These are phyloP conservation scores for Mesoclemmys tuberculata DNA, from an alignment of 2,113 vertebrate species.

Conservation along the genomic window DNA sequence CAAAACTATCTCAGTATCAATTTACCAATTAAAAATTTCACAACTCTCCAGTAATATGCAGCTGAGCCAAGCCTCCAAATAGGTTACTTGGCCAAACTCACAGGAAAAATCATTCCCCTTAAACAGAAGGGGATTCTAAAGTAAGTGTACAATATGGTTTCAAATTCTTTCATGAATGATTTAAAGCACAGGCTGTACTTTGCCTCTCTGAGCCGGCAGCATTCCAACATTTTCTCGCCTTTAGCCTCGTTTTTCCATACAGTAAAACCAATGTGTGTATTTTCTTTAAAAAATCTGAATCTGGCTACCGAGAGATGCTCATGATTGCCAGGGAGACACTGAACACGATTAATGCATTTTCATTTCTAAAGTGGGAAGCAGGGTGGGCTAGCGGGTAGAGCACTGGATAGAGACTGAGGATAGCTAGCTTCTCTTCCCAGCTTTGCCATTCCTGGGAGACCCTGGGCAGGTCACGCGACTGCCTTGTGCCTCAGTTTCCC, in stretches of 20 bases:
- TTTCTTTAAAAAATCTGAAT: background rate
- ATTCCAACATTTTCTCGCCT: slow-evolving; percentile 56
- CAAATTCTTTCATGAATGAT: slow-evolving; percentile 62
- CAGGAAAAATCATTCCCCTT: slow-evolving; percentile 68
- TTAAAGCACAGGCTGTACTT: slow-evolving; percentile 50
- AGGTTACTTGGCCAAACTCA: slow-evolving; percentile 48
- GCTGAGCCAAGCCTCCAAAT: slow-evolving; percentile 65
- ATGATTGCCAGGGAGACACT: background rate
- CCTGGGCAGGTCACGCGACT: background rate
- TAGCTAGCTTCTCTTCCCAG: background rate
- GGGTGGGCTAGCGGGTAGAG: accelerated
- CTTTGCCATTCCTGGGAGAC: background rate
- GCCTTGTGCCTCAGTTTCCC: background rate
- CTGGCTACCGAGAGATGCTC: background rate
- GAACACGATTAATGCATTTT: background rate
- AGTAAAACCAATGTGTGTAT: slow-evolving; percentile 50
- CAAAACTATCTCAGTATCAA: background rate
- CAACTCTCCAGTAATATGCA: slow-evolving; percentile 10
- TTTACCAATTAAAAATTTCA: slow-evolving; percentile 26
- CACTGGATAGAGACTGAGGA: background rate
- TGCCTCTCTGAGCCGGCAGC: slow-evolving; percentile 51
- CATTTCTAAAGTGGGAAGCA: background rate
- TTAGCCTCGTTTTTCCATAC: slow-evolving; percentile 64
- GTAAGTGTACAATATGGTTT: slow-evolving; percentile 66
- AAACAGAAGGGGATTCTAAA: slow-evolving; percentile 70